Percentiles rank a stretch among this genome's conserved stretches.
Conservation (phyloP, 2,888 invertebrate genomes). For the Drosophila pseudotalamancana region DNA sequence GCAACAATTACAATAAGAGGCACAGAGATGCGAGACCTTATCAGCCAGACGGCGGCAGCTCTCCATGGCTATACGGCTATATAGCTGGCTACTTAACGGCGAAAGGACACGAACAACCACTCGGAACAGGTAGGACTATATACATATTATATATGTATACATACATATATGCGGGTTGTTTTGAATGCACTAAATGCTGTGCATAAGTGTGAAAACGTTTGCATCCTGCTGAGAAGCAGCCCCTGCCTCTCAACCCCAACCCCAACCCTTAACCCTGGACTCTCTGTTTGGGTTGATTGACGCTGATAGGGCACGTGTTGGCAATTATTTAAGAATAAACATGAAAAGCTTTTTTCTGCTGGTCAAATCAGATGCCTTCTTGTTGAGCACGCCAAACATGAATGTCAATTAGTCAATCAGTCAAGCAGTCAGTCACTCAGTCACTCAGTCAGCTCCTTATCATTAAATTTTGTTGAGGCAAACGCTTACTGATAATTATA, state of each 20-base stretch:
- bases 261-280: not conserved
- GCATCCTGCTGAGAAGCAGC: conserved; percentile 30
- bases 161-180: conserved; percentile 64
- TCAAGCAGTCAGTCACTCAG: not conserved
- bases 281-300: conserved; percentile 69
- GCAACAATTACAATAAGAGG: conserved; percentile 35
- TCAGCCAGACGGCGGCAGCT: conserved; percentile 36
- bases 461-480: conserved; percentile 14
- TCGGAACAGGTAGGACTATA: conserved; percentile 22
- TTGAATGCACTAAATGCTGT: conserved; percentile 65
- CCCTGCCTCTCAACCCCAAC: conserved; percentile 1
- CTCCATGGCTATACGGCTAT: conserved; percentile 10
- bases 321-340: conserved; percentile 80
- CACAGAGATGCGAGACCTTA: conserved; percentile 41
- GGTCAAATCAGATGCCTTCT: conserved; percentile 54
- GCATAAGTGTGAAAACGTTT: conserved; percentile 70
- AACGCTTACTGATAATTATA: conserved; percentile 1
- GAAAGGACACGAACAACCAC: conserved; percentile 28
- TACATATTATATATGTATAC: not conserved
- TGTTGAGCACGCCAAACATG: conserved; percentile 34
- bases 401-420: too few relatives aligned
- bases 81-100: conserved; percentile 67
- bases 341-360: conserved; percentile 56
- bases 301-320: conserved; percentile 82
- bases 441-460: not conserved